These are phyloP conservation scores for Macrobrachium nipponense DNA, from an alignment of 1,140 invertebrate genomes.

Conservation along the genomic window DNA sequence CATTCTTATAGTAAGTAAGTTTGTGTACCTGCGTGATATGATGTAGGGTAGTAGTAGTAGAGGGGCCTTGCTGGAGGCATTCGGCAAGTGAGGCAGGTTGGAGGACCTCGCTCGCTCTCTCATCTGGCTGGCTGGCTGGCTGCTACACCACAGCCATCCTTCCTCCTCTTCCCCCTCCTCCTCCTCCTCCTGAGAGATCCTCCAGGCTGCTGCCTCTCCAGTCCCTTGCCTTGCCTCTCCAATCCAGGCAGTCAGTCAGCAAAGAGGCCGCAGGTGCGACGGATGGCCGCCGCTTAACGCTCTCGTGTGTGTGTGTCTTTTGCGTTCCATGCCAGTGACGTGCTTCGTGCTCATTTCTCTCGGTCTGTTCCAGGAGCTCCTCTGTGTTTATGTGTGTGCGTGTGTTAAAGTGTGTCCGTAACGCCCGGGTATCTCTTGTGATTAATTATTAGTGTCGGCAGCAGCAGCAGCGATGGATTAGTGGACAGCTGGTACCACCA, in stretches of 20 bases:
- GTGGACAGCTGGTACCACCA: background rate
- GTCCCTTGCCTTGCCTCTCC: background rate
- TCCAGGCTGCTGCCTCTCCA: constrained; percentile 9
- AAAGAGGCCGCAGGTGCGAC: constrained; percentile 34
- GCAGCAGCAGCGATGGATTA: too few relatives aligned
- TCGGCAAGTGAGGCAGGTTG: too few relatives aligned
- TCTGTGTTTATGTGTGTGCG: background rate
- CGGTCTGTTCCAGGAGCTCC: background rate
- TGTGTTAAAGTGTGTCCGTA: background rate
- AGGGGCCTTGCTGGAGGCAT: too few relatives aligned
- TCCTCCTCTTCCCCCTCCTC: background rate
- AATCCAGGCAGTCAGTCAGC: constrained; percentile 31
- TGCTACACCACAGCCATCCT: too few relatives aligned
- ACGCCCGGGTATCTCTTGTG: background rate
- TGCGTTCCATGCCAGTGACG: background rate
- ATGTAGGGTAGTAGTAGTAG: too few relatives aligned
- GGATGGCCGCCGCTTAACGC: background rate
- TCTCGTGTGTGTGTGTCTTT: background rate
- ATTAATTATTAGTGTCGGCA: background rate
- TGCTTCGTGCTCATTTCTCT: too few relatives aligned
- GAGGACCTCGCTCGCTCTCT: too few relatives aligned
- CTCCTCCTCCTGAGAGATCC: background rate
- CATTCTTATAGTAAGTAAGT: too few relatives aligned
- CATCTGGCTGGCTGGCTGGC: too few relatives aligned
- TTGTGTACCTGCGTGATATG: too few relatives aligned